Base-by-base conservation (phyloP, 1,140 invertebrate genomes). In the Euwallacea similis region DNA sequence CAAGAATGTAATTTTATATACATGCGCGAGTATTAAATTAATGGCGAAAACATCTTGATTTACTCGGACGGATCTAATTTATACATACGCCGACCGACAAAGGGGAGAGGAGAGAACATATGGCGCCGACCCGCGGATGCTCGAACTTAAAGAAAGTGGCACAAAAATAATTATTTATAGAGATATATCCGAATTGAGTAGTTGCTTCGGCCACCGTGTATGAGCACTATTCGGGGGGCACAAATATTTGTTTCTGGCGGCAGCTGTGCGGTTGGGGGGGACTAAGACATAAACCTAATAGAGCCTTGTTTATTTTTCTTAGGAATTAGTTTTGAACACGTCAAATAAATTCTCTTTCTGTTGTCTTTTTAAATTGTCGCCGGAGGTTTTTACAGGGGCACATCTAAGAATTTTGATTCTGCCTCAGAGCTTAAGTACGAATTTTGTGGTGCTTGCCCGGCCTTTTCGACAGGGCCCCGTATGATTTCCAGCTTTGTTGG, bases 281-380 rank as follows among this genome's bases (percentile, higher is more conserved):
- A 44, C 13, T 55, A 66, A 66, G 64, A 66, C 11, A 66, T 66
- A 66, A 66, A 66, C 64, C 33, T 55, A 43, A 65, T 65, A 53
- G 62, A 54, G 46, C 13, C n/a, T 4, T 65, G 54, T 66, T 66
- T 66, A 66, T 66, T 66, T 66, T 66, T 66, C 53, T 10, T 66
- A 43, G 64, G 21, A 66, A 66, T 66, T 66, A 66, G 64, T 66
- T 66, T 55, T 55, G 64, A 66, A 54, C 54, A 42, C 54, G 53
- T 56, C 53, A 55, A 66, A 66, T 58, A 55, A 58, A 66, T 56
- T 58, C 42, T 46, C 41, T 2, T 11, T n/a, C 53, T 46, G 53
- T 58, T 66, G 62, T 64, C 62, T 64, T 64, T 64, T 64, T 64
- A 64, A 64, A 64, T 50, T 50, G 46, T 50, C 54, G 47, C 13